Base-by-base conservation (phyloP, 2,797 vertebrate species). In the Dromococcyx pavoninus region DNA sequence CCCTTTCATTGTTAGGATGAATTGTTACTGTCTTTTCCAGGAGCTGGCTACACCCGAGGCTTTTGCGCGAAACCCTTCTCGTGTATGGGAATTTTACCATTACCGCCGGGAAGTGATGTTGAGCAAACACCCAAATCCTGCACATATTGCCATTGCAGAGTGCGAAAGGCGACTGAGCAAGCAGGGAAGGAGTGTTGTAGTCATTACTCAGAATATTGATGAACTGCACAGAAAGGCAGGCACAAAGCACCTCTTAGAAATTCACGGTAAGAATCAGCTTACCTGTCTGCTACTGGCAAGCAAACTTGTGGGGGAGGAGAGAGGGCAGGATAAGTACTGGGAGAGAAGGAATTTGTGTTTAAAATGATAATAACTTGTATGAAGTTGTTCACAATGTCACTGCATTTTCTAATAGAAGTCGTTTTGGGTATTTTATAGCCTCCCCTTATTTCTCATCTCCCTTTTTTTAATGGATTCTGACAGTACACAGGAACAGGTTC, bases 1-100 rank as follows among this genome's bases (percentile, higher is more conserved):
- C 57, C 48, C 16, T 57, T 56, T 23, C 0, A 0, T 16, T 17
- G 41, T 35, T 17, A 14, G 57, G 65, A 61, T 4, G 7, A 69
- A 27, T 8, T 9, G 9, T 56, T 65, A 0, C 0, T 1, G 0
- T 81, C 19, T 65, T 60, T 92, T 82, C 30, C 94, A 99, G 99
- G 99, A 99, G 75, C 93, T 99, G 93, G 99, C 99, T 9, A 99
- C 99, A 4, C 99, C 99, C 0, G 98, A 98, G 94, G 98, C 99
- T 76, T 99, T 99, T 95, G 98, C 98, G 1, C 98, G 98, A 37
- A 98, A 98, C 95, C 98, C 99, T 0, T 99, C 99, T 5, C 98
- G 98, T 1, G 99, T 99, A 17, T 99, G 99, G 99, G 99, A 99
- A 91, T 99, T 99, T 90, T 99, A 99, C 97, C 99, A 99, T 74